Evolutionary conservation across 2,113 vertebrate genomes (phyloP).

Genomic region (Argyrosomus japonicus): DNA sequence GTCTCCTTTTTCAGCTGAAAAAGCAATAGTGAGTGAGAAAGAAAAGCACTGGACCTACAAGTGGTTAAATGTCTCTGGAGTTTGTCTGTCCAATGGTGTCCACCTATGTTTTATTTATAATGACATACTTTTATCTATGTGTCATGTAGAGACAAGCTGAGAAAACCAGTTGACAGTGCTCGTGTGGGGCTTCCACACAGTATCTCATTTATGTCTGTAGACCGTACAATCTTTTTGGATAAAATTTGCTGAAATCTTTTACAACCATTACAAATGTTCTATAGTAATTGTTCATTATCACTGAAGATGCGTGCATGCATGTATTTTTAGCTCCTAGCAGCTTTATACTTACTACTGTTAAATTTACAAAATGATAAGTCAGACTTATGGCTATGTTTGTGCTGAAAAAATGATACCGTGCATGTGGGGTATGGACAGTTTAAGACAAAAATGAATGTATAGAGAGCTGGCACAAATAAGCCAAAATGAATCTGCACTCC

Average conservation of each 20-base stretch:
- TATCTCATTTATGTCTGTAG: neutral
- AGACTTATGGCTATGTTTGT: neutral
- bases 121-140: neutral
- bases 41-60: neutral
- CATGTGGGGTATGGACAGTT: neutral
- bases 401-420: neutral
- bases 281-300: too few species aligned
- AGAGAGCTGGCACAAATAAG: neutral
- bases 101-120: neutral
- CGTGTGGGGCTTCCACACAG: too few species aligned
- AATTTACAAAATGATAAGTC: neutral
- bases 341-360: neutral
- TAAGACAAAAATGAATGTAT: neutral
- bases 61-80: neutral
- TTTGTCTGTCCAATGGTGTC: too few species aligned
- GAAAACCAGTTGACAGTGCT: neutral
- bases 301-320: neutral
- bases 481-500: neutral
- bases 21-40: constrained; percentile 9
- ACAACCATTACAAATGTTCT: too few species aligned
- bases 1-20: constrained; percentile 83
- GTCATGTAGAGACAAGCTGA: neutral
- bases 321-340: neutral
- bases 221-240: too few species aligned
- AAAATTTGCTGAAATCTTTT: too few species aligned